phyloP scores from a whole-genome alignment of 2,113 vertebrate genomes.

The Syrmaticus mikado region DNA sequence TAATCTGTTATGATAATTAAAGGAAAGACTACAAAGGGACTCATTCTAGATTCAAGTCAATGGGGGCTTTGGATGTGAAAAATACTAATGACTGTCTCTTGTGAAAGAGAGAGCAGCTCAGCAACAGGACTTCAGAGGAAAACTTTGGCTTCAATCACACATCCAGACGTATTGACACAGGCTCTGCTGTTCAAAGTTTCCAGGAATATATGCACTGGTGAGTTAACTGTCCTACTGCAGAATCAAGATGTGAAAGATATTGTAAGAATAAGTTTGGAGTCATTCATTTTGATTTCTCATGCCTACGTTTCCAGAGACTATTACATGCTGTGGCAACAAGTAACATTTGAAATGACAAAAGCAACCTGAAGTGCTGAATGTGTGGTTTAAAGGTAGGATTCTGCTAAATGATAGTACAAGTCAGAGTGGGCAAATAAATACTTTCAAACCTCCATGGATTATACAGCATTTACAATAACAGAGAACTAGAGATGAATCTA shows the following conservation, averaged over 20 bases:
- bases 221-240: not conserved
- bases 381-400: not conserved
- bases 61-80: not conserved
- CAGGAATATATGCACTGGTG: fast-evolving
- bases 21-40: not conserved
- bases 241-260: not conserved
- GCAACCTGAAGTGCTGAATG: not conserved
- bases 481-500: constrained; percentile 8
- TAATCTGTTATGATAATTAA: not conserved
- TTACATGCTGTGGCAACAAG: not conserved
- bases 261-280: not conserved
- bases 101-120: not conserved
- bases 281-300: not conserved
- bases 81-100: not conserved
- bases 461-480: constrained; percentile 7
- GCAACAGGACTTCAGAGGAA: not conserved
- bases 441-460: not conserved
- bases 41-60: not conserved
- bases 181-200: not conserved
- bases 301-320: fast-evolving
- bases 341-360: not conserved
- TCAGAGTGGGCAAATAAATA: not conserved
- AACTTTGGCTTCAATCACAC: not conserved
- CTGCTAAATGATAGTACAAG: not conserved
- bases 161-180: not conserved